These are phyloP conservation scores for Sinhomidia bicolor DNA, from an alignment of 2,888 invertebrate genomes.

Conservation along the genomic window DNA sequence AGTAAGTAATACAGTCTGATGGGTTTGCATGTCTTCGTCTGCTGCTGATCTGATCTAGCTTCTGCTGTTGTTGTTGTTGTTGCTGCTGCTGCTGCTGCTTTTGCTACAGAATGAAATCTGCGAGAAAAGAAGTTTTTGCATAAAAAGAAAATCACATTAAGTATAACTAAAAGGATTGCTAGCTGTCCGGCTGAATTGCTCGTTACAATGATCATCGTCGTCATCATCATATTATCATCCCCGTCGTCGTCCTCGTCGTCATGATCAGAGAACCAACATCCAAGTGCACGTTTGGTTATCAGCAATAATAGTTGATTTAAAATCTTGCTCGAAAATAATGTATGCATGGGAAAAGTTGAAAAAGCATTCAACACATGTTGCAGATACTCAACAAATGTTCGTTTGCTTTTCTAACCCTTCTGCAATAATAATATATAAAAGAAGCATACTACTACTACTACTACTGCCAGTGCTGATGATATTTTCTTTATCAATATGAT, in stretches of 20 bases:
- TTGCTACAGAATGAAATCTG: slow-evolving; percentile 2
- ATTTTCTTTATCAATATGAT: slow-evolving; percentile 38
- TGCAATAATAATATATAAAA: no score
- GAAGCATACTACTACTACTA: background rate
- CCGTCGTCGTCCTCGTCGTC: background rate
- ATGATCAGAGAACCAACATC: slow-evolving; percentile 4
- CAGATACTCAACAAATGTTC: slow-evolving; percentile 28
- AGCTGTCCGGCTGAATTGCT: slow-evolving; percentile 16
- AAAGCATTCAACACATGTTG: slow-evolving; percentile 60
- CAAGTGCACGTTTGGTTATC: slow-evolving; percentile 35
- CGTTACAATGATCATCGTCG: slow-evolving; percentile 7
- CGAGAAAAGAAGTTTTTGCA: slow-evolving; percentile 37
- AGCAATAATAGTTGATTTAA: slow-evolving; percentile 50
- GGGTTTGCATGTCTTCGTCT: no score
- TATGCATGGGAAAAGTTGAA: slow-evolving; percentile 33
- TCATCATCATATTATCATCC: background rate
- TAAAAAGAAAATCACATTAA: slow-evolving; percentile 2
- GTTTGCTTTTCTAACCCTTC: background rate
- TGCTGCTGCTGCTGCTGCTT: background rate
- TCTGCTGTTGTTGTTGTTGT: no score
- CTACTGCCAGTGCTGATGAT: background rate
- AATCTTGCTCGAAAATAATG: slow-evolving; percentile 30
- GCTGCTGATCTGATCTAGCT: no score
- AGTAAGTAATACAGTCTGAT: background rate
- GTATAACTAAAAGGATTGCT: background rate